These are phyloP conservation scores for Zaprionus ghesquierei DNA, from an alignment of 1,140 invertebrate genomes.

Conservation along the genomic window DNA sequence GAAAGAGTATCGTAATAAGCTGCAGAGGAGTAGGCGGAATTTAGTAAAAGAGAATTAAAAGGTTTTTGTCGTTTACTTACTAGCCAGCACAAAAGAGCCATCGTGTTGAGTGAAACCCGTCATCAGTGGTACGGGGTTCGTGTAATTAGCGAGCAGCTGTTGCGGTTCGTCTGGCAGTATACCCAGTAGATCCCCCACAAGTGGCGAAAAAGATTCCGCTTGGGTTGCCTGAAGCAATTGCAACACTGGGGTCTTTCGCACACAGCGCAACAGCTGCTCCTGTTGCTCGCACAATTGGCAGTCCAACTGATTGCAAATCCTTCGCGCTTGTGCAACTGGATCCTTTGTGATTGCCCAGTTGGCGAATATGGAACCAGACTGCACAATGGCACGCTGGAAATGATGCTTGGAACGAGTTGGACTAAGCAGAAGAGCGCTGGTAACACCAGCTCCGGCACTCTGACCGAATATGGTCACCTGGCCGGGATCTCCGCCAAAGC, in stretches of 20 bases:
- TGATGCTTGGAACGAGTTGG: constrained; percentile 48
- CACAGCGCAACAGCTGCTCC: constrained; percentile 38
- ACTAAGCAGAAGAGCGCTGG: constrained; percentile 70
- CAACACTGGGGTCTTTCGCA: constrained; percentile 43
- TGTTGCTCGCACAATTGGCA: constrained; percentile 46
- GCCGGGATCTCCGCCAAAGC: constrained; percentile 87
- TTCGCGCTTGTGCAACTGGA: constrained; percentile 48
- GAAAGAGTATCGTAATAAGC: constrained; percentile 59
- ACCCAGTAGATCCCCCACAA: constrained; percentile 60
- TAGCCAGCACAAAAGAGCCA: constrained; percentile 70
- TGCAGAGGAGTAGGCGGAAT: constrained; percentile 3
- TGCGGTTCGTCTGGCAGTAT: constrained; percentile 60
- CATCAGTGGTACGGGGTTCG: constrained; percentile 57
- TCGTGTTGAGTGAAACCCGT: constrained; percentile 79
- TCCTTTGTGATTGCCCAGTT: constrained; percentile 59
- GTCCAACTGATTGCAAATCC: constrained; percentile 53
- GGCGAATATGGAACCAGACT: constrained; percentile 76
- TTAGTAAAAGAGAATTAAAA: not conserved
- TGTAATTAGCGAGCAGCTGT: constrained; percentile 39
- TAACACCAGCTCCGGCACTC: constrained; percentile 70
- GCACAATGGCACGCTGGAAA: constrained; percentile 72
- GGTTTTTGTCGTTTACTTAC: constrained; percentile 42
- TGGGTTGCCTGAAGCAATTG: constrained; percentile 53
- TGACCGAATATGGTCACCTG: constrained; percentile 82
- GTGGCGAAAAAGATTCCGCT: constrained; percentile 55